Conservation (phyloP, 2,797 vertebrate species). For the Amblyraja radiata region DNA sequence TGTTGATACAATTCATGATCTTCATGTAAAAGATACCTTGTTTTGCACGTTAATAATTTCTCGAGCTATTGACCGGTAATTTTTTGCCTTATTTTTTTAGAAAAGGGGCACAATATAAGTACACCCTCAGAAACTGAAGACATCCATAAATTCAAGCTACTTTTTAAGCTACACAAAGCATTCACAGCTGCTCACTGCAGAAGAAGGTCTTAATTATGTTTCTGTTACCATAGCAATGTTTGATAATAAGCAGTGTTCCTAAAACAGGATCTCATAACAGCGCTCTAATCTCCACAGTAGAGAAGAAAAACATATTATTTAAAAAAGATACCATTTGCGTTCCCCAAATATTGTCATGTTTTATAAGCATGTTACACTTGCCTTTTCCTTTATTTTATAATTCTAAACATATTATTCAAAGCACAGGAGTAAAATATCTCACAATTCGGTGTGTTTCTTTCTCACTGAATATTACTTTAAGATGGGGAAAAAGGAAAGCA, state of each 20-base stretch:
- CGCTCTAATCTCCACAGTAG: conserved; percentile 17
- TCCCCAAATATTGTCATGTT: conserved; percentile 1
- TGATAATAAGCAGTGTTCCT: conserved; percentile 34
- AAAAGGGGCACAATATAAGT: not conserved
- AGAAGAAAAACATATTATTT: conserved; percentile 30
- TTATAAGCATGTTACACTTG: not conserved
- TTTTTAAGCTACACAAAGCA: conserved; percentile 29
- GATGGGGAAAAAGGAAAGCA: not conserved
- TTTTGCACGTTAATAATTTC: not conserved
- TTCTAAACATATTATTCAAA: not conserved
- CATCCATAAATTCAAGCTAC: conserved; percentile 20
- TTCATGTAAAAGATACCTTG: not conserved
- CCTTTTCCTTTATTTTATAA: not conserved
- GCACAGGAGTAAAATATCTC: not conserved
- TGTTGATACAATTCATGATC: not conserved
- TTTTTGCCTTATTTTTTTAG: not conserved
- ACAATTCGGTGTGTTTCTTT: not conserved
- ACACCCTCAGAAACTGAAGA: conserved; percentile 21
- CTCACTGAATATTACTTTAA: not conserved
- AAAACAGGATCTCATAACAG: conserved; percentile 21
- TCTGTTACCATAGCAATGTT: conserved; percentile 36
- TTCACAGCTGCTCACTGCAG: conserved; percentile 28
- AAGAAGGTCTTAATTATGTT: conserved; percentile 34
- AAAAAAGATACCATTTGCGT: conserved; percentile 15
- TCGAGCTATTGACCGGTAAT: not conserved